Conservation (phyloP, 1,140 invertebrate species). For the Hydropsyche tenuis region DNA sequence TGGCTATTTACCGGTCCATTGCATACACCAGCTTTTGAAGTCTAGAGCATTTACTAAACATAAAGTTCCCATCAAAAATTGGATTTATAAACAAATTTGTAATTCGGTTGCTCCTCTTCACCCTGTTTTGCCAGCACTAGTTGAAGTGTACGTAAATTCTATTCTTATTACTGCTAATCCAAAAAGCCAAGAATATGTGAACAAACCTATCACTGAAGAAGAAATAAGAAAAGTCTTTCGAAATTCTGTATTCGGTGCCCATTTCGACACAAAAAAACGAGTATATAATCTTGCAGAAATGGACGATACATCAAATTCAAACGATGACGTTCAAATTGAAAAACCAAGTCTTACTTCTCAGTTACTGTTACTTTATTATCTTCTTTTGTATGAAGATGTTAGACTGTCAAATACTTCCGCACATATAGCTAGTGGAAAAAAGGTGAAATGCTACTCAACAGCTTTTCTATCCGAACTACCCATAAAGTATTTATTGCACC, state of each 20-base stretch:
- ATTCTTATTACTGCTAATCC: slow-evolving; percentile 81
- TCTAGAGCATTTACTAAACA: slow-evolving; percentile 96
- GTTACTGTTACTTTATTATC: slow-evolving; percentile 89
- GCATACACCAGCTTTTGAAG: slow-evolving; percentile 95
- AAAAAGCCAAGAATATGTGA: slow-evolving; percentile 76
- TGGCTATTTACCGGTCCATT: slow-evolving; percentile 96
- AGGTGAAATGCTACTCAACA: slow-evolving; percentile 86
- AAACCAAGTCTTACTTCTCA: slow-evolving; percentile 85
- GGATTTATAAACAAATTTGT: slow-evolving; percentile 95
- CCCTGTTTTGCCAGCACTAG: slow-evolving; percentile 89
- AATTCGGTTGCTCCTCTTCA: slow-evolving; percentile 86
- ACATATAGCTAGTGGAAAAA: slow-evolving; percentile 72
- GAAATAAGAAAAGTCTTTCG: slow-evolving; percentile 89
- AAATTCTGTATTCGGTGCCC: slow-evolving; percentile 74
- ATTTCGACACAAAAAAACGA: slow-evolving; percentile 68
- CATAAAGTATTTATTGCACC: slow-evolving; percentile 92
- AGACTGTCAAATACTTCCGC: slow-evolving; percentile 80
- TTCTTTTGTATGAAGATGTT: slow-evolving; percentile 92
- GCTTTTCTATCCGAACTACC: slow-evolving; percentile 91
- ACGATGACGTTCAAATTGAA: slow-evolving; percentile 64
- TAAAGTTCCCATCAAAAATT: slow-evolving; percentile 91
- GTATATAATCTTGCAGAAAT: slow-evolving; percentile 57
- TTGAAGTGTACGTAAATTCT: slow-evolving; percentile 95
- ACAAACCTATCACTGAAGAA: slow-evolving; percentile 89
- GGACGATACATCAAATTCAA: slow-evolving; percentile 58